Evolutionary conservation across 1,140 invertebrate species (phyloP).

Genomic region (Procambarus clarkii): DNA sequence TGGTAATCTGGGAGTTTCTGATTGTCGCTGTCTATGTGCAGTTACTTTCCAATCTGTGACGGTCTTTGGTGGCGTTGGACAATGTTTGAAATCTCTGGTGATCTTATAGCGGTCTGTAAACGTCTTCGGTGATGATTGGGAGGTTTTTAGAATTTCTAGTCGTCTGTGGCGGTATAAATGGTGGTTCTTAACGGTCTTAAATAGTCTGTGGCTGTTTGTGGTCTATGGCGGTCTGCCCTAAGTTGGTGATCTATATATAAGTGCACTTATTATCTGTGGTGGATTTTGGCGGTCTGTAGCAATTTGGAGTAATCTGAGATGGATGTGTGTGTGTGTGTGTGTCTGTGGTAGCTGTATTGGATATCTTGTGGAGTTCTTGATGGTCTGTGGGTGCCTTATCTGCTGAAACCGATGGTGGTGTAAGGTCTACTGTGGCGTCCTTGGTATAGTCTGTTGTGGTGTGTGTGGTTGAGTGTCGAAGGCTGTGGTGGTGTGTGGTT

Average conservation of each 20-base stretch:
- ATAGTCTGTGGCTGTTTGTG: background rate
- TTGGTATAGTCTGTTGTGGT: too few relatives aligned
- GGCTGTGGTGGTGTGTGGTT: too few relatives aligned
- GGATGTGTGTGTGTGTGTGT: background rate
- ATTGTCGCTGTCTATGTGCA: too few relatives aligned
- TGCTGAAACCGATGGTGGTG: background rate
- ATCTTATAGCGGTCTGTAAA: background rate
- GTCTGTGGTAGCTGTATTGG: background rate
- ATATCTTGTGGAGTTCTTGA: background rate
- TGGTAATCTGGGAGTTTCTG: background rate
- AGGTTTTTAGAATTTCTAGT: too few relatives aligned
- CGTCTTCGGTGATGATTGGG: background rate
- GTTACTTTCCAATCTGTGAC: background rate
- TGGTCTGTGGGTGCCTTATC: background rate
- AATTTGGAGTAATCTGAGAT: background rate
- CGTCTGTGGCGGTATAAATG: too few relatives aligned
- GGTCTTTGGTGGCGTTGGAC: background rate
- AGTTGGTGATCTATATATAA: too few relatives aligned
- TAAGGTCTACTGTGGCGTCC: too few relatives aligned
- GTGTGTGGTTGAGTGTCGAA: too few relatives aligned
- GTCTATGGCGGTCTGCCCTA: background rate
- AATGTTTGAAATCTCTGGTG: background rate
- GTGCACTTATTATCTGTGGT: background rate
- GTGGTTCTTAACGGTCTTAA: background rate
- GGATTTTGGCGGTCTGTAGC: background rate